These are phyloP conservation scores for Beris chalybata DNA, from an alignment of 2,888 invertebrate genomes.

Conservation along the genomic window DNA sequence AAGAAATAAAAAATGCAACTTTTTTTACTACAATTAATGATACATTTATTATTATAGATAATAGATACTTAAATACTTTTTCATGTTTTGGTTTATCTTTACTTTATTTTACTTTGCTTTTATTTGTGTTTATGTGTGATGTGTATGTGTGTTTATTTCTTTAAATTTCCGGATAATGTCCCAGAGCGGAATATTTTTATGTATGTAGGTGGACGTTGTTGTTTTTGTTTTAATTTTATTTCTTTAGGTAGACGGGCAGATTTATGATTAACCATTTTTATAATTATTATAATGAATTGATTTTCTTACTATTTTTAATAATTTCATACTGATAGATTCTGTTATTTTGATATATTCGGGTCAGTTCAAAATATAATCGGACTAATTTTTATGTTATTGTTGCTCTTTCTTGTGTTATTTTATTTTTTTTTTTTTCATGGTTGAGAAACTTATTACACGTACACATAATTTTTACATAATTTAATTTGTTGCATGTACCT, in stretches of 20 bases:
- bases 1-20: too few relatives aligned
- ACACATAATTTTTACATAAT: slow-evolving; percentile 16
- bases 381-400: not conserved
- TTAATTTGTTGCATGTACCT: slow-evolving; percentile 24
- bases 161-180: slow-evolving; percentile 16
- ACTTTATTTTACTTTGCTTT: not conserved
- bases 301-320: too few relatives aligned
- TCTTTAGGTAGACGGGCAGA: too few relatives aligned
- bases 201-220: slow-evolving; percentile 13
- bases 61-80: slow-evolving; percentile 31
- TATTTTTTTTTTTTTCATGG: slow-evolving; percentile 1
- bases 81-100: slow-evolving; percentile 22
- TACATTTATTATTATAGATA: slow-evolving; percentile 28
- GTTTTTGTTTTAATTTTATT: slow-evolving; percentile 1
- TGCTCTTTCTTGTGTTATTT: not conserved
- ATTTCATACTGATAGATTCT: not conserved
- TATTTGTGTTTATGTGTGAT: too few relatives aligned
- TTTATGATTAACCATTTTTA: too few relatives aligned
- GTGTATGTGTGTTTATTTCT: too few relatives aligned
- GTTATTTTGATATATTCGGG: not conserved
- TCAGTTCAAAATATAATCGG: not conserved
- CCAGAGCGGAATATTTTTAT: slow-evolving; percentile 17
- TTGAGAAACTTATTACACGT: not conserved
- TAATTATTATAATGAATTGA: too few relatives aligned
- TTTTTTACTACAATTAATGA: slow-evolving; percentile 25